These are phyloP conservation scores for Aspidoscelis tigris DNA, from an alignment of 2,113 vertebrate genomes.

Conservation along the genomic window DNA sequence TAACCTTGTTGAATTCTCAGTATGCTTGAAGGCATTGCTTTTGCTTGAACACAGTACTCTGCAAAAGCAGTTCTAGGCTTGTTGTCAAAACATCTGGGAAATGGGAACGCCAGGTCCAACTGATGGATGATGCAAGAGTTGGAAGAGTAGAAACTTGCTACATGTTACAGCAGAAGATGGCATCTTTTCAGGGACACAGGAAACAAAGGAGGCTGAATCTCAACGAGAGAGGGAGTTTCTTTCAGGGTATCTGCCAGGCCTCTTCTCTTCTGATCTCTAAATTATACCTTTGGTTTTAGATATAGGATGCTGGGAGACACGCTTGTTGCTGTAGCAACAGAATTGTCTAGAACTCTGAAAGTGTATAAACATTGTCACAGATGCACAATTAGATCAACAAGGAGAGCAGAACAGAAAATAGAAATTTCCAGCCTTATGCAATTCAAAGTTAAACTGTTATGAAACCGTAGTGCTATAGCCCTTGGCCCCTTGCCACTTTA, in stretches of 20 bases:
- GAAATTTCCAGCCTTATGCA: constrained; percentile 70
- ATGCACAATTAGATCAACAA: constrained; percentile 75
- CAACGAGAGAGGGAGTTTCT: constrained; percentile 55
- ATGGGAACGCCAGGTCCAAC: not conserved
- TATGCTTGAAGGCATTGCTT: not conserved
- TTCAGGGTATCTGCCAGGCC: constrained; percentile 62
- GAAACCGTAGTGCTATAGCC: not conserved
- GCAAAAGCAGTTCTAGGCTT: not conserved
- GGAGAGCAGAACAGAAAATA: constrained; percentile 77
- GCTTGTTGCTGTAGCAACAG: constrained; percentile 79
- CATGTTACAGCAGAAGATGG: not conserved
- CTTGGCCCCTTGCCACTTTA: not conserved
- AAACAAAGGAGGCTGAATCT: not conserved
- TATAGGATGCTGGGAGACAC: constrained; percentile 62
- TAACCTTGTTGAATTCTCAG: not conserved
- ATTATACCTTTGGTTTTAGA: constrained; percentile 77
- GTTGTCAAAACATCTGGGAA: not conserved
- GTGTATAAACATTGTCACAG: constrained; percentile 79
- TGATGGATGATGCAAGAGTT: not conserved
- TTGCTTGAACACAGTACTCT: not conserved
- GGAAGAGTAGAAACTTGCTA: not conserved
- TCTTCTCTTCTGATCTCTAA: constrained; percentile 77
- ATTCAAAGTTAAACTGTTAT: constrained; percentile 59
- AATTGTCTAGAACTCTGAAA: constrained; percentile 78
- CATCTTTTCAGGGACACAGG: accelerated